phyloP scores from a whole-genome alignment of 2,797 vertebrate genomes.

The Scleropages formosus region DNA sequence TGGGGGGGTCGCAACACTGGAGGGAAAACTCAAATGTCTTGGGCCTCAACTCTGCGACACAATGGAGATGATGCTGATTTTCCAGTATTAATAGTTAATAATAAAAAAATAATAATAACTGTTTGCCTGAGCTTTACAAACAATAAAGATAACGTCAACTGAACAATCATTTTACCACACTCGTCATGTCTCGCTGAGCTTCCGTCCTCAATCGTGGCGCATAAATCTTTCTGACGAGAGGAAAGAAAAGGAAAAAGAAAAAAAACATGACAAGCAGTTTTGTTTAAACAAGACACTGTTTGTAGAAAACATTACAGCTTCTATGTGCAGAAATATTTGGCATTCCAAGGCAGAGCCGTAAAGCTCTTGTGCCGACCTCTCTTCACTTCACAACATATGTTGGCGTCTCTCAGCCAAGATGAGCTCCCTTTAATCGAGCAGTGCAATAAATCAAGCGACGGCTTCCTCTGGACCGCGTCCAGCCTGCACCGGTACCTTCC shows the following conservation, averaged over 20 bases:
- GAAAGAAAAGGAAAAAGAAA: background rate
- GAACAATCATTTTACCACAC: conserved; percentile 10
- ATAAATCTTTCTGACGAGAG: conserved; percentile 11
- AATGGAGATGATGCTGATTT: background rate
- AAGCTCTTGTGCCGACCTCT: no score
- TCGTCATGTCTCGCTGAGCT: background rate
- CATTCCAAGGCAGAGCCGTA: no score
- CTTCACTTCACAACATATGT: no score
- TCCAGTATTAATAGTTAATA: no score
- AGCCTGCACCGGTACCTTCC: no score
- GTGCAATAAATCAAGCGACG: no score
- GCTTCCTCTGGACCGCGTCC: no score
- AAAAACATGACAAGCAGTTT: background rate
- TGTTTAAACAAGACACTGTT: background rate
- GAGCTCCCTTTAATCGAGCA: no score
- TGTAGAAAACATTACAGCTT: background rate
- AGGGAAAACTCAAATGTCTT: conserved; percentile 47
- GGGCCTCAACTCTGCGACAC: conserved; percentile 43
- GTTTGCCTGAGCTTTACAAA: no score
- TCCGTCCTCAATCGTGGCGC: background rate
- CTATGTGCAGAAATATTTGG: background rate
- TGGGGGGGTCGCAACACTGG: conserved; percentile 46
- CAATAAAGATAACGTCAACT: background rate
- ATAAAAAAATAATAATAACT: no score
- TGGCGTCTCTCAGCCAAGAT: no score